phyloP scores from a whole-genome alignment of 2,888 invertebrate species.

The Hirtodrosophila histrioides region DNA sequence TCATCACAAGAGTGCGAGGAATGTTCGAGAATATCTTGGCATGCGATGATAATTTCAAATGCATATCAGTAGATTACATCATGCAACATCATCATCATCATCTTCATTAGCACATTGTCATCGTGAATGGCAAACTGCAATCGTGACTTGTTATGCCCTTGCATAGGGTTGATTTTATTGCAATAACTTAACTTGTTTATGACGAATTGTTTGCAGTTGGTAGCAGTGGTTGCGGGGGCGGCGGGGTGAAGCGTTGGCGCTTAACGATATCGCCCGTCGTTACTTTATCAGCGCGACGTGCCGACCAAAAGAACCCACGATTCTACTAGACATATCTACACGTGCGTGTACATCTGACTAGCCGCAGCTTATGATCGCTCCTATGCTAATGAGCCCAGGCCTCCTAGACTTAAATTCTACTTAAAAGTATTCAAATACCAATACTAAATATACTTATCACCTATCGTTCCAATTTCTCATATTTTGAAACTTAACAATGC shows the following conservation, averaged over 20 bases:
- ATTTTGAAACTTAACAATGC: no score
- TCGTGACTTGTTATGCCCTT: slow-evolving; percentile 40
- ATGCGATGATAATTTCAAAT: slow-evolving; percentile 25
- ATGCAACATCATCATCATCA: slow-evolving; percentile 14
- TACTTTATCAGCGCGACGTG: slow-evolving; percentile 18
- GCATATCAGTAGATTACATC: slow-evolving; percentile 29
- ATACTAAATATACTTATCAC: no score
- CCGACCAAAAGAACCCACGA: no score
- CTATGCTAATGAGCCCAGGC: slow-evolving; percentile 7
- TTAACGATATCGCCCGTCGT: background rate
- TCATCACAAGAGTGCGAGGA: slow-evolving; percentile 30
- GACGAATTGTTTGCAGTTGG: background rate
- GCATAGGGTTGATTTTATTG: background rate
- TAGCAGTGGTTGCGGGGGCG: background rate
- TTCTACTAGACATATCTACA: no score
- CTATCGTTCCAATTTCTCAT: no score
- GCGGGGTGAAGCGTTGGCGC: background rate
- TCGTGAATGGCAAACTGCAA: slow-evolving; percentile 29
- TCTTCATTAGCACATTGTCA: slow-evolving; percentile 25
- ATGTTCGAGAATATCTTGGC: slow-evolving; percentile 54
- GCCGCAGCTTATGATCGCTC: no score
- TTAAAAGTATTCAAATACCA: no score
- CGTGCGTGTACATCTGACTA: background rate
- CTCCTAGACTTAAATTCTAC: background rate
- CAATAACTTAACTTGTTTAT: background rate